Evolutionary conservation across 2,113 vertebrate species (phyloP).

Genomic region (Dicerorhinus sumatrensis): DNA sequence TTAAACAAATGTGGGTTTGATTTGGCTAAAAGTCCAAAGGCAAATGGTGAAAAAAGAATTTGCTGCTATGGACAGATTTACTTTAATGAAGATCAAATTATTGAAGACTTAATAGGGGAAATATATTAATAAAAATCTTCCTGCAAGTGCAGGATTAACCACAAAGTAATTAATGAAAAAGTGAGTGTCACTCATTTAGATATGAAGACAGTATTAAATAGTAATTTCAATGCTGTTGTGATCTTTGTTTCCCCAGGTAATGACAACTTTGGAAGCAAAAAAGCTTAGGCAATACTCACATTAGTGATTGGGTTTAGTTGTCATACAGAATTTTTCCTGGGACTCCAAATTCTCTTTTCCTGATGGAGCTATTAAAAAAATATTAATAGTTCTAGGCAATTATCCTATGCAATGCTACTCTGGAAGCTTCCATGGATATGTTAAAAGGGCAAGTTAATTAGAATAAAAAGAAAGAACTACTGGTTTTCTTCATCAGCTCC

Average conservation of each 20-base stretch:
- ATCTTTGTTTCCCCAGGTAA: constrained; percentile 63
- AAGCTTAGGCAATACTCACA: constrained; percentile 62
- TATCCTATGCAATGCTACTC: constrained; percentile 22
- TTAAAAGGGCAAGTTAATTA: constrained; percentile 60
- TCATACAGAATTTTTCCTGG: constrained; percentile 42
- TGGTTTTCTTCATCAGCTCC: constrained; percentile 39
- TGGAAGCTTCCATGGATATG: constrained; percentile 42
- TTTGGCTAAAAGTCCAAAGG: constrained; percentile 57
- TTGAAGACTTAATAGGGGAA: constrained; percentile 46
- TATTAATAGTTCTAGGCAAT: background rate
- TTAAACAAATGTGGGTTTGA: constrained; percentile 30
- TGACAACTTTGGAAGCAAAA: constrained; percentile 55
- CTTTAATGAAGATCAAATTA: constrained; percentile 58
- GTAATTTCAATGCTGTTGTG: constrained; percentile 55
- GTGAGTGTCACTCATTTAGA: constrained; percentile 46
- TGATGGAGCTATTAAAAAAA: constrained; percentile 19
- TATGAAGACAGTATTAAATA: constrained; percentile 40
- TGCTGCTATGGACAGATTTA: background rate
- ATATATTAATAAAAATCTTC: constrained; percentile 56
- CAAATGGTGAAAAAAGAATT: constrained; percentile 47
- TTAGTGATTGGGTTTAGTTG: constrained; percentile 48
- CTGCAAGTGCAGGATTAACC: constrained; percentile 49
- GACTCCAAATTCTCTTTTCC: constrained; percentile 43
- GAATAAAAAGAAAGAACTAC: constrained; percentile 39
- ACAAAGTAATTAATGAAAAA: constrained; percentile 74